Percentiles rank a stretch among this genome's conserved stretches.
Conservation (phyloP, 2,113 vertebrate species). For the Copsychus sechellarum region DNA sequence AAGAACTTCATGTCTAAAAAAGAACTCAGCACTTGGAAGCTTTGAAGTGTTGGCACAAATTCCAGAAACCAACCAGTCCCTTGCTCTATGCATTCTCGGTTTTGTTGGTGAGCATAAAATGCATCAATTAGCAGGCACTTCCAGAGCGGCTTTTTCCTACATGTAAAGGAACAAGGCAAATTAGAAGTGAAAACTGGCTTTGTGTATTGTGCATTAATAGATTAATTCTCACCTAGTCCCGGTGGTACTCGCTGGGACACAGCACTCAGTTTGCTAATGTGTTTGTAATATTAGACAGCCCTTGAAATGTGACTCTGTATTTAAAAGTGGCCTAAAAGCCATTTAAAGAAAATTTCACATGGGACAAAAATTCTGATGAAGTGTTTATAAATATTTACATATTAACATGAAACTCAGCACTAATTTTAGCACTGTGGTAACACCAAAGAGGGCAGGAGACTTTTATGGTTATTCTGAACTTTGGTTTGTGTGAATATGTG, state of each 20-base stretch:
- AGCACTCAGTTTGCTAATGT: constrained; percentile 77
- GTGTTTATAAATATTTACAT: constrained; percentile 60
- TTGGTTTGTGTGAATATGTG: neutral
- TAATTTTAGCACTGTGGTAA: neutral
- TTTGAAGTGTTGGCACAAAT: neutral
- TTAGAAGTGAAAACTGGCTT: constrained; percentile 61
- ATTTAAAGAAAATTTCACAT: constrained; percentile 78
- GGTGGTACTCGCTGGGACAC: constrained; percentile 65
- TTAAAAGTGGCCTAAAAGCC: constrained; percentile 78
- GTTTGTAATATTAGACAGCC: constrained; percentile 76
- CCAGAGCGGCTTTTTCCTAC: constrained; percentile 31
- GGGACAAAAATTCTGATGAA: constrained; percentile 76
- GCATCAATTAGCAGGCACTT: constrained; percentile 13
- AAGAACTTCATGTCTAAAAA: neutral
- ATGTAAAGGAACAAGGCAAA: constrained; percentile 40
- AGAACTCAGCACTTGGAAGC: neutral
- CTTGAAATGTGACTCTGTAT: constrained; percentile 75
- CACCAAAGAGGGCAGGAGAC: neutral
- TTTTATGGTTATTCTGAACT: neutral
- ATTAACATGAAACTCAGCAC: neutral
- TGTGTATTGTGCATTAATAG: constrained; percentile 49
- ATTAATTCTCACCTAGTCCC: constrained; percentile 72
- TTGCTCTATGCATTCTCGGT: neutral
- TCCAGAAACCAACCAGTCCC: neutral
- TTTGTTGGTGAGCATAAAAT: neutral